These are phyloP conservation scores for Bilobella aurantiaca DNA, from an alignment of 1,140 invertebrate genomes.

Conservation along the genomic window DNA sequence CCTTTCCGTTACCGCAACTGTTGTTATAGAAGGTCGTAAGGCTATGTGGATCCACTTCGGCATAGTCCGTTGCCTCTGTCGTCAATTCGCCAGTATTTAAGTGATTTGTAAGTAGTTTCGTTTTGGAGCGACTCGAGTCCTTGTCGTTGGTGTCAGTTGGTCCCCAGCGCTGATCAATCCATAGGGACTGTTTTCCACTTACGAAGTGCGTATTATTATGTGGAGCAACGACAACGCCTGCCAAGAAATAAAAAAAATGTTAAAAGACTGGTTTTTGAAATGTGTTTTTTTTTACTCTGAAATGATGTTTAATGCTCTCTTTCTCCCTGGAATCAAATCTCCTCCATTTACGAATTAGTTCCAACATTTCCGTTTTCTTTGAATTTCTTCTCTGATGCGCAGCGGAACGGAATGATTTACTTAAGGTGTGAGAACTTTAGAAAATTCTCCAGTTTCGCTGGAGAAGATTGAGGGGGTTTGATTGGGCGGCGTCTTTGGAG, in stretches of 20 bases:
- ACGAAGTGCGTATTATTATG: constrained; percentile 35
- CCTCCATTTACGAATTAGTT: constrained; percentile 28
- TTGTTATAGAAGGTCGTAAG: constrained; percentile 70
- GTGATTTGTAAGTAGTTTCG: constrained; percentile 50
- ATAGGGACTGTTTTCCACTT: constrained; percentile 56
- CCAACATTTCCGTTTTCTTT: constrained; percentile 21
- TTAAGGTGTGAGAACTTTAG: constrained; percentile 8
- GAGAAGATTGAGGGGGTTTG: too few species aligned
- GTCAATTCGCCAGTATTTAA: constrained; percentile 37
- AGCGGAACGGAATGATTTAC: constrained; percentile 24
- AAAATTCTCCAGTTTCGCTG: too few species aligned
- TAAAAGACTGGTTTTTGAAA: too few species aligned
- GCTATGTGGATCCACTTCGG: constrained; percentile 61
- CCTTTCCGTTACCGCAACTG: constrained; percentile 39
- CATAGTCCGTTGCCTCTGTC: constrained; percentile 54
- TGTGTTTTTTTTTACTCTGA: too few species aligned
- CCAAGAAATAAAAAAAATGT: constrained; percentile 9
- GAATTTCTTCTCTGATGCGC: background rate
- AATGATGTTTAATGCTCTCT: too few species aligned
- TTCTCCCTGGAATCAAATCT: background rate
- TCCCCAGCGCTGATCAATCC: constrained; percentile 64
- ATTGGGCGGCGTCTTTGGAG: too few species aligned
- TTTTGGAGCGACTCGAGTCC: constrained; percentile 52
- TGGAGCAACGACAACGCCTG: constrained; percentile 33
- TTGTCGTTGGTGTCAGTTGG: constrained; percentile 46